Percentiles rank a stretch among this genome's conserved stretches.
Conservation (phyloP, 2,113 vertebrate species). For the Tretioscincus oriximinensis region DNA sequence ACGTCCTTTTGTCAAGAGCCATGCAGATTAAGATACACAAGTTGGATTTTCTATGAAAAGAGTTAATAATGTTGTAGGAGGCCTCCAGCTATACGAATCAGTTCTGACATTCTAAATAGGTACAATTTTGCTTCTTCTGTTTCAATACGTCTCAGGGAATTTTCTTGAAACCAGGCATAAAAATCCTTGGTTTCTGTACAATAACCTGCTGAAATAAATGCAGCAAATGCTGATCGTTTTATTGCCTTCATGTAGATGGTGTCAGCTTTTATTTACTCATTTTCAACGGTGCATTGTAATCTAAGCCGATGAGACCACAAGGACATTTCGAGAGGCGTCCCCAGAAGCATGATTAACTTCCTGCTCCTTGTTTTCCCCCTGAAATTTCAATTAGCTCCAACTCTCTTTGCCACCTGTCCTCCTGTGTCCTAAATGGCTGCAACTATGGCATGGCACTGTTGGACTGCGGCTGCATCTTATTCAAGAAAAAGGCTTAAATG, state of each 20-base stretch:
- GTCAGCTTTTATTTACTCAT: conserved; percentile 17
- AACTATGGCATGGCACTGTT: conserved; percentile 13
- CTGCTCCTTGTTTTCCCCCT: conserved; percentile 19
- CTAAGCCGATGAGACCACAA: not conserved
- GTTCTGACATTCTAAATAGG: conserved; percentile 17
- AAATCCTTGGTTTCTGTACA: conserved; percentile 1
- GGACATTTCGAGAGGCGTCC: conserved; percentile 24
- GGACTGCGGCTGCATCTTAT: conserved; percentile 1
- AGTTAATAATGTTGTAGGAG: not conserved
- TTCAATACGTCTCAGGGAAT: not conserved
- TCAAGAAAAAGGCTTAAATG: conserved; percentile 26
- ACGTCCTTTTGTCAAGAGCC: not conserved
- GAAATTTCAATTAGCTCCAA: conserved; percentile 31
- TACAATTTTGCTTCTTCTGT: not conserved
- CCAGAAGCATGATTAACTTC: conserved; percentile 32
- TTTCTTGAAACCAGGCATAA: conserved; percentile 29
- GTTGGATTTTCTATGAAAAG: conserved; percentile 2
- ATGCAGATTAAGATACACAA: not conserved
- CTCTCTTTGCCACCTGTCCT: conserved; percentile 41
- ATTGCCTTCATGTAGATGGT: conserved; percentile 8
- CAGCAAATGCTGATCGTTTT: conserved; percentile 21
- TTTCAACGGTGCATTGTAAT: not conserved
- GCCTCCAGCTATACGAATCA: not conserved
- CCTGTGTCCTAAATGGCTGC: conserved; percentile 16
- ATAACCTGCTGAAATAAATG: conserved; percentile 25